Evolutionary conservation across 92 coral and sea anemone species (phyloP), one percentile per base, ranked within the genome.

Genomic region (Parazoanthus darwini): DNA sequence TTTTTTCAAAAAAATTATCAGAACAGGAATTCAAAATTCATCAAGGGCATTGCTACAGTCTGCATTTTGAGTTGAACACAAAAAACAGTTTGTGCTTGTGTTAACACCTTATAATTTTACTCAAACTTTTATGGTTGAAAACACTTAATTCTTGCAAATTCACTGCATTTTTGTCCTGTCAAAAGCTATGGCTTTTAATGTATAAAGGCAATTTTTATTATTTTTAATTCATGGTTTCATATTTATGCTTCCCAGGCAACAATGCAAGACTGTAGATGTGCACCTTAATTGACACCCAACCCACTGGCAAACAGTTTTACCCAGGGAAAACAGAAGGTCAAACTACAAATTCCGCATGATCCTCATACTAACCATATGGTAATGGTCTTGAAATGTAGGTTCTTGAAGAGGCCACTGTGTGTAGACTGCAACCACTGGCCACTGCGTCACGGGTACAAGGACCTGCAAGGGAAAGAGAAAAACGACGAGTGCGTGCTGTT

Each of bases 401-500:
- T 79, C 72, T 48, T 70, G 87, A 44, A 8, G 4, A 25, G 48
- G 39, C 65, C 36, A 82, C 22, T 77, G 66, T 37, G 42, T 39
- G 18, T 22, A 14, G 37, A 26, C 23, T 5, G 6, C 14, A 15
- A 39, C 48, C 79, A 26, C 79, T 67, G 13, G 0, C 78, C 26
- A 8, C 87, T 35, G 67, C 66, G 48, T 22, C 67, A 46, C 33
- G 67, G 87, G 9, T 7, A 23, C 56, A 6, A 22, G 79, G 68
- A 91, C 90, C 96, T 94, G 96, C 82, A 95, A 92, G 71, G 89
- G 88, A 95, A 94, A 94, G 92, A 95, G 93, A 94, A 90, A 94
- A 90, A 85, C 91, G 93, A 95, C 98, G 98, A 95, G 98, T 94
- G 96, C 96, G 92, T 91, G 98, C 98, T 91, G 98, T 77, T 89